A percentile compares a stretch with the other conserved stretches of the same genome.
Evolutionary conservation across 53 echinoderm and acorn worm genomes (phyloP).

Genomic region (Arbacia lixula): DNA sequence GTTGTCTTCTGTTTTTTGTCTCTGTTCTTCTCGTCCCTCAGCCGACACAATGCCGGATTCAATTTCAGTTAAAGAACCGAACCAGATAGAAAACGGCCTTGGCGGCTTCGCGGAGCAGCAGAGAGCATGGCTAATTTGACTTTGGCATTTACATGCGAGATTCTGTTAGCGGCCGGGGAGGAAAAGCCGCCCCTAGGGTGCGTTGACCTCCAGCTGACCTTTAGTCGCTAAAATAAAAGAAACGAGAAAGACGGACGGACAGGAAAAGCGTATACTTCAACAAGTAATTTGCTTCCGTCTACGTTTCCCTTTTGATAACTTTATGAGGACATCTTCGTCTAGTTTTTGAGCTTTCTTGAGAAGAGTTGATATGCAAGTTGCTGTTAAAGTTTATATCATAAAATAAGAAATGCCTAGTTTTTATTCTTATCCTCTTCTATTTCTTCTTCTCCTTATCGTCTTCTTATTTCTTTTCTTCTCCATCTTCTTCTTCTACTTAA

Average conservation of each 20-base stretch:
- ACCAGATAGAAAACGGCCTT: background rate
- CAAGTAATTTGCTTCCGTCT: too few species aligned
- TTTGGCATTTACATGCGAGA: slow-evolving; percentile 40
- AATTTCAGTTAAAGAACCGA: slow-evolving; percentile 38
- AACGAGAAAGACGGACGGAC: too few species aligned
- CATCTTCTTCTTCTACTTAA: background rate
- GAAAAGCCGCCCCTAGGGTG: background rate
- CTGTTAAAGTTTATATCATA: too few species aligned
- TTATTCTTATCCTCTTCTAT: too few species aligned
- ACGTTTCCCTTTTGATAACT: too few species aligned
- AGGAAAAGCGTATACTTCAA: too few species aligned
- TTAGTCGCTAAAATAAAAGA: slow-evolving; percentile 20
- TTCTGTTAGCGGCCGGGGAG: slow-evolving; percentile 5
- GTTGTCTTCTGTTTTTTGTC: too few species aligned
- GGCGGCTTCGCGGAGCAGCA: background rate
- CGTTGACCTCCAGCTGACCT: background rate
- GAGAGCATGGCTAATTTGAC: background rate
- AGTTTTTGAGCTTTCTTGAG: too few species aligned
- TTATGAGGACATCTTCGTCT: too few species aligned
- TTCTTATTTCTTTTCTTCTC: background rate
- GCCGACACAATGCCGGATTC: slow-evolving; percentile 18
- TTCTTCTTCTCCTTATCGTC: too few species aligned
- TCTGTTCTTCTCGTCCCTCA: background rate
- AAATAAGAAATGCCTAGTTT: too few species aligned
- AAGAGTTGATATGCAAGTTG: too few species aligned